Evolutionary conservation across 1,140 invertebrate species (phyloP), one percentile per base, ranked within the genome.

Genomic region (Drosophila kepulauana): DNA sequence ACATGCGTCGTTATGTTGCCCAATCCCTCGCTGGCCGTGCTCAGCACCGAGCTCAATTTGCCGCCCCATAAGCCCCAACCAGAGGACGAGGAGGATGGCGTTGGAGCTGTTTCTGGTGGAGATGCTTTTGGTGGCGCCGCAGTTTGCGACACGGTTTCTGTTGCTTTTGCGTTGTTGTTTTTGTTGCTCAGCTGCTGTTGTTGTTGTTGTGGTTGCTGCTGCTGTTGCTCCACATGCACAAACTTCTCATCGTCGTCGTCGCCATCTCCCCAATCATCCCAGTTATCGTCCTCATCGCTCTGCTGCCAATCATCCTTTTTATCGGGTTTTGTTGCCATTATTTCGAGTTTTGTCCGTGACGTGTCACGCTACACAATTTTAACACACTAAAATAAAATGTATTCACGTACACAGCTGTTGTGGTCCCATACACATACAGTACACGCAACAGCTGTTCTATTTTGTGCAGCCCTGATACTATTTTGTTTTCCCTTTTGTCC

Each of bases 1-100:
- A 98, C 96, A 90, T 97, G 96, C 78, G 91, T 95, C 1, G 96
- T 97, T 33, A 98, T 93, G 15, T 95, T 96, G 10, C 95, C 95
- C 7, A 97, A 95, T 25, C 96, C 95, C 49, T 94, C 95, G 20
- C 95, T 94, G 3, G 97, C 97, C 13, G 95, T 95, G 67, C 94
- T 96, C 13, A 97, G 88, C 2, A 98, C 91, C 0, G 96, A 96
- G 57, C 95, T 95, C 48, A 95, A 94, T 10, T 97, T 95, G 61
- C 95, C 95, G 68, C 96, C 95, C 95, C 96, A 97, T 6, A 90
- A 57, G 16, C 91, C 89, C 59, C 74, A 76, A 7, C 54, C 79
- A 6, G 46, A 79, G 10, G 63, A 75, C 1, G 71, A 28, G 1
- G 80, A 64, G 1, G 77, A 20, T 2, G 74, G 15, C 5, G 38